Percentiles rank a stretch among this genome's conserved stretches.
Evolutionary conservation across 53 echinoderm and acorn worm genomes (phyloP).

Genomic region (Holothuria leucospilota): DNA sequence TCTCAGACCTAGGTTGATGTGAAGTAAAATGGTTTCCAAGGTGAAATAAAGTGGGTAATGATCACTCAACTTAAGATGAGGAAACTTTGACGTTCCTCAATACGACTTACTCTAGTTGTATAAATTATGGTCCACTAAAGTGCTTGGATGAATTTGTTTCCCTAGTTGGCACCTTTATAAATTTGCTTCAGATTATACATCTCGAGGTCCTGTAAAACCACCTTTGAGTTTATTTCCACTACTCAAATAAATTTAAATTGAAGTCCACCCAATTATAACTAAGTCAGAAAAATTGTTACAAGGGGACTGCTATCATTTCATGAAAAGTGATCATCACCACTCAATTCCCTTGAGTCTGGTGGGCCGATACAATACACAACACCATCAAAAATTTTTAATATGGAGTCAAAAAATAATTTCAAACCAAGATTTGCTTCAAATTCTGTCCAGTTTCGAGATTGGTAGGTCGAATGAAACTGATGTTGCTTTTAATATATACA

Average conservation of each 20-base stretch:
- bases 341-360: neutral
- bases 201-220: neutral
- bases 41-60: neutral
- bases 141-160: neutral
- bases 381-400: too few relatives aligned
- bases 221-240: neutral
- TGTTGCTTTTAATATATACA: neutral
- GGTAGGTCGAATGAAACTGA: neutral
- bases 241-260: neutral
- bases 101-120: neutral
- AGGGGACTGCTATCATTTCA: neutral
- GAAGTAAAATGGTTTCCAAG: neutral
- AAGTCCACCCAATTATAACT: neutral
- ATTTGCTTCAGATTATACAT: neutral
- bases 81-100: neutral
- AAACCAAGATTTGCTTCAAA: neutral
- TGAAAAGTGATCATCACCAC: neutral
- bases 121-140: neutral
- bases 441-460: neutral
- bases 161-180: neutral
- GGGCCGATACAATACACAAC: neutral
- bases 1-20: neutral
- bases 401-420: neutral
- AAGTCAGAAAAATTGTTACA: neutral
- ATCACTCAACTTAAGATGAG: neutral